Evolutionary conservation across 2,113 vertebrate genomes (phyloP).

Genomic region (Prunella fulvescens): DNA sequence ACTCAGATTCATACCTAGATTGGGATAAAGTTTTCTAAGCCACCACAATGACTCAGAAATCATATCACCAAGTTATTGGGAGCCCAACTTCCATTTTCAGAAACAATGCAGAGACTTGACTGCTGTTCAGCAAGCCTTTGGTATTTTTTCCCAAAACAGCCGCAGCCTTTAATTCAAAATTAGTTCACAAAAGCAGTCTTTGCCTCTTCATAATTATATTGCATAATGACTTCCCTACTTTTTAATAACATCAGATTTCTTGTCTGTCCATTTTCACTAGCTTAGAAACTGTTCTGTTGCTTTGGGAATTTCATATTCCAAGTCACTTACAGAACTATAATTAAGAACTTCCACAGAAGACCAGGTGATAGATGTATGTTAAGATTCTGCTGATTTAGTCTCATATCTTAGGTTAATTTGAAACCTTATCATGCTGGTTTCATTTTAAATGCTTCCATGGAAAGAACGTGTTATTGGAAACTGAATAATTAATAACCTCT

Average conservation of each 20-base stretch:
- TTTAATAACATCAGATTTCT: slow-evolving; percentile 52
- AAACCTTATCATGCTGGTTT: slow-evolving; percentile 16
- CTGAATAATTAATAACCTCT: not conserved
- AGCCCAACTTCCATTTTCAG: not conserved
- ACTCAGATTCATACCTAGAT: not conserved
- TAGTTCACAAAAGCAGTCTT: slow-evolving; percentile 19
- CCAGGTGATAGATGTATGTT: slow-evolving; percentile 11
- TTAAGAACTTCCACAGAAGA: slow-evolving; percentile 28
- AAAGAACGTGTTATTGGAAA: slow-evolving; percentile 36
- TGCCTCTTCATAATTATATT: slow-evolving; percentile 5
- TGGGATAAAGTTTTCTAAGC: not conserved
- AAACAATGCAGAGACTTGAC: not conserved
- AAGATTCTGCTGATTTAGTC: slow-evolving; percentile 23
- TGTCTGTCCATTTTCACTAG: slow-evolving; percentile 44
- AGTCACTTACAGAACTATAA: slow-evolving; percentile 44
- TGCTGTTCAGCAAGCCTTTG: not conserved
- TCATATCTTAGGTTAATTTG: slow-evolving; percentile 3
- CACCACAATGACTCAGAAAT: not conserved
- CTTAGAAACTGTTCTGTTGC: slow-evolving; percentile 37
- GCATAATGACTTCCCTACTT: slow-evolving; percentile 28
- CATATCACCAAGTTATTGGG: not conserved
- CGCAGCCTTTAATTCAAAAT: not conserved
- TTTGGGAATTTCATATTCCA: slow-evolving; percentile 45
- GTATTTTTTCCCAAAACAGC: not conserved
- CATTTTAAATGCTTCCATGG: not conserved